Evolutionary conservation across 2,797 vertebrate species (phyloP).

Genomic region (Ptychobarbus kaznakovi): DNA sequence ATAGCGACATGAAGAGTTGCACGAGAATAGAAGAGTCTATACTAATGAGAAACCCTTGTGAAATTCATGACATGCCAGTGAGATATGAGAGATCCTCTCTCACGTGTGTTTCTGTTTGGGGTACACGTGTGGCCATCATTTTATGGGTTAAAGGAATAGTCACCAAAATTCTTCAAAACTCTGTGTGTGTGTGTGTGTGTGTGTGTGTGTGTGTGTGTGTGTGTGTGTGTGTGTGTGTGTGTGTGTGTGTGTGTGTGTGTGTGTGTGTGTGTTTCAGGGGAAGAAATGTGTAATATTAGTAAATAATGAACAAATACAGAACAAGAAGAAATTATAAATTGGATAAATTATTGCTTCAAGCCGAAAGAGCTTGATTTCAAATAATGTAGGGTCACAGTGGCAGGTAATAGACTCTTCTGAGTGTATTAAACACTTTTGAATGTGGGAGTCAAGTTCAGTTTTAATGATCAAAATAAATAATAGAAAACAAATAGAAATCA

Average conservation of each 20-base stretch:
- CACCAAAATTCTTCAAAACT: not conserved
- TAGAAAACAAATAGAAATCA: not conserved
- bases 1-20: constrained; percentile 70
- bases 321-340: not conserved
- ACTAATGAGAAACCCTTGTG: constrained; percentile 66
- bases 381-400: too few species aligned
- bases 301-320: not conserved
- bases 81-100: constrained; percentile 12
- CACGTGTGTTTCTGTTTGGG: not conserved
- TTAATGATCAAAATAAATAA: not conserved
- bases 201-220: too few species aligned
- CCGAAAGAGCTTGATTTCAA: too few species aligned
- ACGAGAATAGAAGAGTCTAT: constrained; percentile 71
- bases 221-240: too few species aligned
- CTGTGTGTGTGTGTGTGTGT: too few species aligned
- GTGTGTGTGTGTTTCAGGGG: too few species aligned
- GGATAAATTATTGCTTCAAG: too few species aligned
- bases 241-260: too few species aligned
- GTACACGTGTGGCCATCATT: not conserved
- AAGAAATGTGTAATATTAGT: too few species aligned
- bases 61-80: not conserved
- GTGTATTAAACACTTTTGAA: too few species aligned
- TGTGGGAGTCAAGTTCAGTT: too few species aligned
- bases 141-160: not conserved
- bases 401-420: too few species aligned